phyloP scores from a whole-genome alignment of 2,888 invertebrate genomes.

The Athalia rosae region DNA sequence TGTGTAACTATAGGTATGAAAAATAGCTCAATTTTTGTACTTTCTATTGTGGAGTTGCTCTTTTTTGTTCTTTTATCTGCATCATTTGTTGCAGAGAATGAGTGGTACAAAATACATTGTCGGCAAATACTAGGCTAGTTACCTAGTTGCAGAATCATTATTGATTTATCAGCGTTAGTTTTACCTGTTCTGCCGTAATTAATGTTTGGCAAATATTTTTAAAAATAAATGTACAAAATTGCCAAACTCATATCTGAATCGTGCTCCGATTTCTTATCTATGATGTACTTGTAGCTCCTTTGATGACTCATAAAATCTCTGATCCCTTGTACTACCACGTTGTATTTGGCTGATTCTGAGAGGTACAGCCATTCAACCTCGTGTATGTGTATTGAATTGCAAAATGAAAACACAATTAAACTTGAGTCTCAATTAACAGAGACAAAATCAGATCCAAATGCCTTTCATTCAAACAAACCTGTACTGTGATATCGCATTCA shows the following conservation, averaged over 20 bases:
- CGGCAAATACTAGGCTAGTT: no score
- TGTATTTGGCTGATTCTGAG: no score
- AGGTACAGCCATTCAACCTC: not conserved
- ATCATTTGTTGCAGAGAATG: no score
- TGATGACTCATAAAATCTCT: not conserved
- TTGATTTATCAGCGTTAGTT: not conserved
- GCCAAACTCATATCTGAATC: slow-evolving; percentile 23
- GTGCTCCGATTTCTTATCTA: slow-evolving; percentile 36
- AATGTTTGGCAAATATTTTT: not conserved
- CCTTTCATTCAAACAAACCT: not conserved
- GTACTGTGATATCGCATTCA: not conserved
- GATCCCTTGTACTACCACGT: not conserved
- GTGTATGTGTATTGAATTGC: not conserved
- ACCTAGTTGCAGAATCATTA: no score
- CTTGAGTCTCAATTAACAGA: not conserved
- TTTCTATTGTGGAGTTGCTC: not conserved
- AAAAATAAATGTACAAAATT: slow-evolving; percentile 11
- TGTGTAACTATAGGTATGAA: slow-evolving; percentile 4
- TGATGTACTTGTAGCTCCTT: not conserved
- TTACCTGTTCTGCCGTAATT: no score
- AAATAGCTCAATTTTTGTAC: not conserved
- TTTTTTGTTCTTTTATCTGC: not conserved
- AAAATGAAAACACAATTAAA: not conserved
- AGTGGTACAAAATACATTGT: no score
- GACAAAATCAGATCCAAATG: not conserved